Evolutionary conservation across 2,797 vertebrate genomes (phyloP).

Genomic region (Schizothorax lantsangensis): DNA sequence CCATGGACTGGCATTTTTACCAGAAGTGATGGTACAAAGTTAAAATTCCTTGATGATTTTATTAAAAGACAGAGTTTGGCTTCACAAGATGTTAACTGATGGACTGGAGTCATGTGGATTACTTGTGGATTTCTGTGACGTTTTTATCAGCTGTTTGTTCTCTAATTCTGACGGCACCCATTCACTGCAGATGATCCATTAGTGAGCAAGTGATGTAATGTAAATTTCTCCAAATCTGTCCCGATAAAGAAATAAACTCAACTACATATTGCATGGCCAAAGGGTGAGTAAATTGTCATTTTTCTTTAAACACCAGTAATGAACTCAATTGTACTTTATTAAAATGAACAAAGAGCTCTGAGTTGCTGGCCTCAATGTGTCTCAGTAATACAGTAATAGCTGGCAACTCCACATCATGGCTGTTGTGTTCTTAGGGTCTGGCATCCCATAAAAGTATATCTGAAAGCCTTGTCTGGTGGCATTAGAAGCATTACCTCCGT

Average conservation of each 20-base stretch:
- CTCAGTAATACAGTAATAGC: constrained; percentile 1
- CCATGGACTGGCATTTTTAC: neutral
- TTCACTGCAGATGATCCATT: neutral
- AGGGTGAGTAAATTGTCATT: too few relatives aligned
- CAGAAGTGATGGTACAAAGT: neutral
- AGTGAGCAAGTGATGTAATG: neutral
- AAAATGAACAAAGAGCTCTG: neutral
- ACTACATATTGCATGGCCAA: neutral
- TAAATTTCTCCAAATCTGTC: neutral
- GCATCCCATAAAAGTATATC: constrained; percentile 20
- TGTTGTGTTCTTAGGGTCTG: neutral
- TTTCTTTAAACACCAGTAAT: neutral
- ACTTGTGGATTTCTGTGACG: neutral
- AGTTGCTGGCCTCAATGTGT: constrained; percentile 7
- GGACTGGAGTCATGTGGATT: neutral
- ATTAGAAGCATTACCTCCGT: constrained; percentile 18
- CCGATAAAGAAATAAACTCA: neutral
- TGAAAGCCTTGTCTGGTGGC: constrained; percentile 13
- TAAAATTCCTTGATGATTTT: neutral
- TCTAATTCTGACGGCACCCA: neutral
- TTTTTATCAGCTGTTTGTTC: neutral
- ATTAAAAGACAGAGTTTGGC: neutral
- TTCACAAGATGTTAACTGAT: neutral
- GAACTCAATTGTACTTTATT: neutral
- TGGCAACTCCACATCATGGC: neutral